These are phyloP conservation scores for Laupala kohalensis DNA, from an alignment of 1,140 invertebrate species.

Conservation along the genomic window DNA sequence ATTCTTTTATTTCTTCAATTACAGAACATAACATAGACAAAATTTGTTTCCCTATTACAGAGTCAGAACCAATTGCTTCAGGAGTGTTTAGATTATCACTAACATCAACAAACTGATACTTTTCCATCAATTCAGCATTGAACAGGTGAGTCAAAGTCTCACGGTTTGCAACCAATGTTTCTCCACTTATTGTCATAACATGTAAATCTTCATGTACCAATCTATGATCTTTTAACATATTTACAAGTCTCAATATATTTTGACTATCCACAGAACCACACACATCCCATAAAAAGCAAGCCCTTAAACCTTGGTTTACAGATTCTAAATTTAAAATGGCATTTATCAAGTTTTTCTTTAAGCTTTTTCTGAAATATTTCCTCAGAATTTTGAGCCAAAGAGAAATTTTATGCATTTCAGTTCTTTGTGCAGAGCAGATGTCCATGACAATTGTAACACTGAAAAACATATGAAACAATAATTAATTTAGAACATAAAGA, in stretches of 20 bases:
- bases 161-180: background rate
- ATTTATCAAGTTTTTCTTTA: background rate
- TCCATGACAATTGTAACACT: no score
- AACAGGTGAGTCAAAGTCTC: background rate
- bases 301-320: slow-evolving; percentile 1
- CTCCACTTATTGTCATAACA: background rate
- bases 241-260: background rate
- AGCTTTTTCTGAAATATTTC: background rate
- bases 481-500: no score
- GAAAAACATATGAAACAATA: no score
- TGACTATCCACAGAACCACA: background rate
- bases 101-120: background rate
- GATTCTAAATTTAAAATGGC: slow-evolving; percentile 1
- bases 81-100: background rate
- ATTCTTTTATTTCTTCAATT: background rate
- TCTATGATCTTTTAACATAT: background rate
- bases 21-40: background rate
- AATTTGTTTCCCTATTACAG: background rate
- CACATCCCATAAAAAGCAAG: slow-evolving; percentile 8
- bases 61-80: background rate
- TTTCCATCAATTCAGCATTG: background rate
- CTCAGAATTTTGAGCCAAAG: background rate
- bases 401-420: no score
- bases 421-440: no score
- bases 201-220: background rate